Conservation (phyloP, 2,888 invertebrate species). For the Scaptomyza reducta region DNA sequence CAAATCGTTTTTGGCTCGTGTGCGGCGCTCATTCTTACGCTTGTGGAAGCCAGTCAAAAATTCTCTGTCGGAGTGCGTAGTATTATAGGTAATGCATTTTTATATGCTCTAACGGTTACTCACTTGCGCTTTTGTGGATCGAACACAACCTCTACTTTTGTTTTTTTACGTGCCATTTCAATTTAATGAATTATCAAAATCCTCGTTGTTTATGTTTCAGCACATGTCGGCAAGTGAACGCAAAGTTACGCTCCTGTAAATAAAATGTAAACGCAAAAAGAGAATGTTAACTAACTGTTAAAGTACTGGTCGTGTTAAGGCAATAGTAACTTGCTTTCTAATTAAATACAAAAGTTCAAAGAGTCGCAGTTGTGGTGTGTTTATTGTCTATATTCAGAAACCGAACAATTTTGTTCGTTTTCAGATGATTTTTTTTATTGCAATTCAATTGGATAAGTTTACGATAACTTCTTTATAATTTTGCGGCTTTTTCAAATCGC, state of each 20-base stretch:
- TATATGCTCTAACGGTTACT: constrained; percentile 40
- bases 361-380: neutral
- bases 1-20: constrained; percentile 90
- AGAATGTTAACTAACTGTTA: neutral
- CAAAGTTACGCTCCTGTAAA: constrained; percentile 16
- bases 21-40: constrained; percentile 90
- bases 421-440: constrained; percentile 38
- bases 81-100: neutral
- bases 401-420: constrained; percentile 14
- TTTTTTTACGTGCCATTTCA: constrained; percentile 72
- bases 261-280: constrained; percentile 1
- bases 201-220: constrained; percentile 54
- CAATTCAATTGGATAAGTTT: constrained; percentile 36
- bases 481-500: constrained; percentile 66
- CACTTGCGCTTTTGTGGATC: constrained; percentile 87
- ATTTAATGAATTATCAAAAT: constrained; percentile 2
- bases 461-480: constrained; percentile 40
- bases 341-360: neutral
- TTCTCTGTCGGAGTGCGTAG: constrained; percentile 85
- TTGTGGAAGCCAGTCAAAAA: constrained; percentile 93
- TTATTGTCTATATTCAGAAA: constrained; percentile 27
- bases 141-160: constrained; percentile 85
- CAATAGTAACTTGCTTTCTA: neutral
- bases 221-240: constrained; percentile 34
- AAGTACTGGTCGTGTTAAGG: neutral